Evolutionary conservation across 2,888 invertebrate genomes (phyloP).

Genomic region (Callyntrura guangdongensis): DNA sequence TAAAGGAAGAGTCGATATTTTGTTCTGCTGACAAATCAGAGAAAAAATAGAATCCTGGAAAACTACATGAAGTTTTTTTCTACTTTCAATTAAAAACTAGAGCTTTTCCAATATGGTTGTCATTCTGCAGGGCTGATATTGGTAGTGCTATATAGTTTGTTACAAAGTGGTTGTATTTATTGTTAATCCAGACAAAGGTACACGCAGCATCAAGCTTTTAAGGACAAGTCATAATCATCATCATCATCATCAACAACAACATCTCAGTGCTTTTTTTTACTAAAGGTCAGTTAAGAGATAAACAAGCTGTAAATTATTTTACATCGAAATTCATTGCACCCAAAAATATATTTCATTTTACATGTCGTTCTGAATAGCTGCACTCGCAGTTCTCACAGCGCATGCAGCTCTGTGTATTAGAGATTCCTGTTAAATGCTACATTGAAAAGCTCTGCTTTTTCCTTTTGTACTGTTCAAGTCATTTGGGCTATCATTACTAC

Average conservation of each 20-base stretch:
- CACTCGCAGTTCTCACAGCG: not conserved
- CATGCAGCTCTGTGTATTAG: not conserved
- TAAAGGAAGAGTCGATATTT: not conserved
- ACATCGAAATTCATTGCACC: too few species aligned
- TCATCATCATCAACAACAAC: too few species aligned
- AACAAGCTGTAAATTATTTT: too few species aligned
- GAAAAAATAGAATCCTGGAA: not conserved
- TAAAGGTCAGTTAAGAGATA: too few species aligned
- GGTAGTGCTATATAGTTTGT: not conserved
- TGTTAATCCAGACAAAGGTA: not conserved
- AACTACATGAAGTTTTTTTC: not conserved
- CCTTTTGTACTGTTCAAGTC: not conserved
- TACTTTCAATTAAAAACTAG: not conserved
- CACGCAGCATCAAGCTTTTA: not conserved
- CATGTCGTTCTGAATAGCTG: not conserved
- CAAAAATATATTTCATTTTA: too few species aligned
- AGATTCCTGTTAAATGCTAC: not conserved
- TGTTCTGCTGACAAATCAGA: not conserved
- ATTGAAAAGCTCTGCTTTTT: not conserved
- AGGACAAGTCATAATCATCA: not conserved
- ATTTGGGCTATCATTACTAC: not conserved
- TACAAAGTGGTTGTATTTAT: too few species aligned
- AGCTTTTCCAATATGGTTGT: conserved; percentile 36
- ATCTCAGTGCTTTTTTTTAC: too few species aligned
- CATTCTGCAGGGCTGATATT: not conserved